Evolutionary conservation across 64 coral and sea anemone species (phyloP).

Genomic region (Astreopora myriophthalma): DNA sequence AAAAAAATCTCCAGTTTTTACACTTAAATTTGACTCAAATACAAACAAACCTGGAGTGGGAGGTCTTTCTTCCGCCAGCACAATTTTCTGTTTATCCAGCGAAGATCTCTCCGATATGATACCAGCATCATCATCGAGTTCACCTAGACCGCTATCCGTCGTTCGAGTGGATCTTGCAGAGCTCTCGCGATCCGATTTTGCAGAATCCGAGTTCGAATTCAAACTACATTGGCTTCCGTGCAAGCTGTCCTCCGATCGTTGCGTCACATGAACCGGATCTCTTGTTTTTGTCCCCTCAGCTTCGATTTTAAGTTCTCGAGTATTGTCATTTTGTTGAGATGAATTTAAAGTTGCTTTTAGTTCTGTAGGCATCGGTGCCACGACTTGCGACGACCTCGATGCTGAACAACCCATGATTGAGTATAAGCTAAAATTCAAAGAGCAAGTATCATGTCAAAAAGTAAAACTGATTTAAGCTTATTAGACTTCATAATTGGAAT

Average conservation of each 20-base stretch:
- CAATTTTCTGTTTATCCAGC: constrained; percentile 48
- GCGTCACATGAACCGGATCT: constrained; percentile 40
- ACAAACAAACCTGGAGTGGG: constrained; percentile 79
- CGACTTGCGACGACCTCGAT: constrained; percentile 69
- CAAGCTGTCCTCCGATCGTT: constrained; percentile 66
- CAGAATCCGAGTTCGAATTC: constrained; percentile 61
- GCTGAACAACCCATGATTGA: constrained; percentile 84
- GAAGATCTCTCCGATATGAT: constrained; percentile 72
- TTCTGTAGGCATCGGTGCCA: constrained; percentile 55
- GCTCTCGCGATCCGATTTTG: constrained; percentile 79
- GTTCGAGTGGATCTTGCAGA: constrained; percentile 91
- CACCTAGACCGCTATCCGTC: constrained; percentile 83
- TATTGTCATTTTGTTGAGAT: not conserved
- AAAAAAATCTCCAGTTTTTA: not conserved
- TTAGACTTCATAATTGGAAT: no score
- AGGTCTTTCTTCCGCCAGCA: constrained; percentile 67
- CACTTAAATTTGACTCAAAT: not conserved
- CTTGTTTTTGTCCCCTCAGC: constrained; percentile 17
- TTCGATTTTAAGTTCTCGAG: not conserved
- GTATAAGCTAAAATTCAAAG: not conserved
- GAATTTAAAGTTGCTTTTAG: constrained; percentile 49
- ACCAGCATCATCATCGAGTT: constrained; percentile 77
- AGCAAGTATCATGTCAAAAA: not conserved
- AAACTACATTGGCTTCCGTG: constrained; percentile 79
- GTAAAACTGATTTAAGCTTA: no score